phyloP scores from a whole-genome alignment of 2,888 invertebrate genomes.

The Polia nebulosa region DNA sequence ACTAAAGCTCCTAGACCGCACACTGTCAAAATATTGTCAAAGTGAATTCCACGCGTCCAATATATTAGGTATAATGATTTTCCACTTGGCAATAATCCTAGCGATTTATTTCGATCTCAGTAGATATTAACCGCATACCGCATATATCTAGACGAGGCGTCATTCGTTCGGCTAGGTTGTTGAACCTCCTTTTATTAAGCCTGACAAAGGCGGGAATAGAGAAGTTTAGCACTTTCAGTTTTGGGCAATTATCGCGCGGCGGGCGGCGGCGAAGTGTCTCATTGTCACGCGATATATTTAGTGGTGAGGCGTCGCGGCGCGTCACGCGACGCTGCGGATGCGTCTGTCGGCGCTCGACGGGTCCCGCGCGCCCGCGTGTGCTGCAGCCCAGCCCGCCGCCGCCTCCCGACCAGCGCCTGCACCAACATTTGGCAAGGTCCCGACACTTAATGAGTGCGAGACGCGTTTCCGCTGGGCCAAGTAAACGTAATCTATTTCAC shows the following conservation, averaged over 20 bases:
- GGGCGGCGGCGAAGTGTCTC: slow-evolving; percentile 81
- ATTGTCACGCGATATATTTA: slow-evolving; percentile 83
- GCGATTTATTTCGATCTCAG: slow-evolving; percentile 89
- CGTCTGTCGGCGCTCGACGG: slow-evolving; percentile 77
- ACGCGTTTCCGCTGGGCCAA: slow-evolving; percentile 71
- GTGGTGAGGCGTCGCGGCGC: slow-evolving; percentile 73
- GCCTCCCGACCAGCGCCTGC: slow-evolving; percentile 64
- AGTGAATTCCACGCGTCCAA: slow-evolving; percentile 89
- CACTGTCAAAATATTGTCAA: slow-evolving; percentile 91
- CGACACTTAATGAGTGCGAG: slow-evolving; percentile 59
- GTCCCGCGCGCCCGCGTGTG: slow-evolving; percentile 56
- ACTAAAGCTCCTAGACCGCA: slow-evolving; percentile 83
- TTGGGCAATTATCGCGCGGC: slow-evolving; percentile 72
- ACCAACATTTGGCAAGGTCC: slow-evolving; percentile 70
- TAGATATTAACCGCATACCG: slow-evolving; percentile 89
- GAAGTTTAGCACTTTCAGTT: slow-evolving; percentile 76
- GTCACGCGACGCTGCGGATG: slow-evolving; percentile 79
- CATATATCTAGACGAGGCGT: slow-evolving; percentile 87
- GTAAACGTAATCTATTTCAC: slow-evolving; percentile 57
- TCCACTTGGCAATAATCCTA: slow-evolving; percentile 91
- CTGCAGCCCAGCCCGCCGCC: slow-evolving; percentile 45
- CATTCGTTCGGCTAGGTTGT: slow-evolving; percentile 85
- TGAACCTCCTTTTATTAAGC: slow-evolving; percentile 86
- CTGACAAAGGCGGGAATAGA: slow-evolving; percentile 74
- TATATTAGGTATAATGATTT: slow-evolving; percentile 88